Evolutionary conservation across 1,140 invertebrate genomes (phyloP), one percentile per base, ranked within the genome.

Genomic region (Hyposmocoma kahamanoa): DNA sequence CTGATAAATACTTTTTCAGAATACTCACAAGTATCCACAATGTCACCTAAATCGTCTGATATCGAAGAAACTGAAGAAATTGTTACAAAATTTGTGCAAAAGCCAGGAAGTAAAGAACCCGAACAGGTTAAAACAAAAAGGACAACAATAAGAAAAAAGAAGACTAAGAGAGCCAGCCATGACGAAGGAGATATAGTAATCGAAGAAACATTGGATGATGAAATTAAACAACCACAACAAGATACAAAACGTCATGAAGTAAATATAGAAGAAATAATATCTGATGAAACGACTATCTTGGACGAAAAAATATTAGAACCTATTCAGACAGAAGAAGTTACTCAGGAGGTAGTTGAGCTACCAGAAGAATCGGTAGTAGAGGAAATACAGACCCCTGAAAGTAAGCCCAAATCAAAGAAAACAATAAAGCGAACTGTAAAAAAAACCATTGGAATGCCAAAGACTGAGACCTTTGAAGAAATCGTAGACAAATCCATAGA

Each of bases 11-110:
- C 1, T 3, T 55, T 72, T 70, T 50, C 67, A 78, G 67, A 79
- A 62, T 44, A 56, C 44, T 30, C 52, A 46, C 51, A 71, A 20
- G 48, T 48, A 34, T 30, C 53, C 10, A 43, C 55, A 18, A 21
- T 57, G 24, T 85, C 83, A 13, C 67, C 76, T 22, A 83, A 77
- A 62, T 68, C 70, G 64, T 82, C 74, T 42, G 79, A 83, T 46
- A 55, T 73, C 42, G 87, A 88, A 76, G 87, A 88, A 82, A 84
- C 80, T 50, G 82, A 88, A 72, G 88, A 89, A 81, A 88, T 88
- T 21, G 66, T 89, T 22, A 89, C 88, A 15, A 89, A 86, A 72
- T 89, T 89, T 54, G 73, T 86, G 59, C 72, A 78, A 61, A 57
- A 68, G 21, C 75, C 87, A n/a, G 87, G 77, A 42, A 65, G 72